A percentile compares a stretch with the other conserved stretches of the same genome.
Evolutionary conservation across 2,888 invertebrate species (phyloP).

Genomic region (Lumbricus terrestris): DNA sequence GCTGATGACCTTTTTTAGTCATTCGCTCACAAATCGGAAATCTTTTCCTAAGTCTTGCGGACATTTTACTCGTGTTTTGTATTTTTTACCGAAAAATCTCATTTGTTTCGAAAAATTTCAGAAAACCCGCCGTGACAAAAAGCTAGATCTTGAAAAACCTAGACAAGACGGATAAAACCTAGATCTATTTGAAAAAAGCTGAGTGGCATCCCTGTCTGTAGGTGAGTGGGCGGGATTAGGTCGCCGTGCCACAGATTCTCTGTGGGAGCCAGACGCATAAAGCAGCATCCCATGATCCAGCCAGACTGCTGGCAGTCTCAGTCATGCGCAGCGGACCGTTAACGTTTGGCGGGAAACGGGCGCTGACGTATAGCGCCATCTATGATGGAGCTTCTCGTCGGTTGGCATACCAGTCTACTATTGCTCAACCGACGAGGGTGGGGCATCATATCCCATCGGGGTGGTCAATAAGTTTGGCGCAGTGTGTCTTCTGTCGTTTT

Average conservation of each 20-base stretch:
- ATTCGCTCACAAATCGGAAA: too few species aligned
- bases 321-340: slow-evolving; percentile 13
- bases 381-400: not conserved
- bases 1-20: too few species aligned
- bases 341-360: slow-evolving; percentile 9
- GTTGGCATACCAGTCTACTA: not conserved
- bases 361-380: not conserved
- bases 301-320: not conserved
- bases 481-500: not conserved
- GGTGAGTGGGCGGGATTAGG: not conserved
- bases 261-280: not conserved
- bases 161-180: too few species aligned
- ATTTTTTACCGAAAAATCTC: too few species aligned
- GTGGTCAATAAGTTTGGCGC: not conserved
- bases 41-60: too few species aligned
- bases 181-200: too few species aligned
- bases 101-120: too few species aligned
- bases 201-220: too few species aligned
- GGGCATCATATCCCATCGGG: not conserved
- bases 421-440: not conserved
- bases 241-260: not conserved
- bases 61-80: too few species aligned
- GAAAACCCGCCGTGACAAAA: too few species aligned
- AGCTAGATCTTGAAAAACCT: too few species aligned
- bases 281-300: not conserved